These are phyloP conservation scores for Diadegma fenestrale DNA, from an alignment of 2,888 invertebrate species.

Conservation along the genomic window DNA sequence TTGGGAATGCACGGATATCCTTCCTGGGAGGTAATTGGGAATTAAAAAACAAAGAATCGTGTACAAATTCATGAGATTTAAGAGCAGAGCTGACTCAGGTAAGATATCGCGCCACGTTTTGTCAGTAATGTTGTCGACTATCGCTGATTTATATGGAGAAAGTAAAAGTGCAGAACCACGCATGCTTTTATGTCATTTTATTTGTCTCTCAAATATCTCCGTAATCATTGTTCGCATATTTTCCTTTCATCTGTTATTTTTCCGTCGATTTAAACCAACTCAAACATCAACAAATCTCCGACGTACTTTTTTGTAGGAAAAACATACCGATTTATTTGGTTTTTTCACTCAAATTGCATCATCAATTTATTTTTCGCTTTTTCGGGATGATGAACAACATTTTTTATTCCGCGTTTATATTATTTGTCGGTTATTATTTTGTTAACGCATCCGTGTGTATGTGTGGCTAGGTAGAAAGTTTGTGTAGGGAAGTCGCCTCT, in stretches of 20 bases:
- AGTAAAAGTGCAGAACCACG: conserved; percentile 53
- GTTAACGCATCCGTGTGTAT: conserved; percentile 85
- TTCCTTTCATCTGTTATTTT: conserved; percentile 8
- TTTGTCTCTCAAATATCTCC: not conserved
- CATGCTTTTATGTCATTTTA: conserved; percentile 52
- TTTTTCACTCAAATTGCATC: conserved; percentile 14
- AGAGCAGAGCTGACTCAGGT: conserved; percentile 64
- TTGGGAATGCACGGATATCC: conserved; percentile 42
- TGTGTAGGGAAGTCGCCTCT: conserved; percentile 85
- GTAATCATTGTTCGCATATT: conserved; percentile 45
- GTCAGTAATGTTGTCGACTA: conserved; percentile 52
- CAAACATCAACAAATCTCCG: conserved; percentile 25
- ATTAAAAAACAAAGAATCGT: conserved; percentile 18
- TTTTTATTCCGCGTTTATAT: conserved; percentile 54
- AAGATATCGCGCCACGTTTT: conserved; percentile 65
- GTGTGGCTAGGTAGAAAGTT: conserved; percentile 85
- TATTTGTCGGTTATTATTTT: conserved; percentile 74
- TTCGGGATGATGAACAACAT: not conserved
- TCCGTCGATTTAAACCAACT: conserved; percentile 31
- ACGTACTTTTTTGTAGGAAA: not conserved
- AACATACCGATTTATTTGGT: conserved; percentile 16
- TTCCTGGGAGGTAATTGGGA: conserved; percentile 22
- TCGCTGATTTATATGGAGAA: conserved; percentile 45
- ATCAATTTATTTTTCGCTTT: conserved; percentile 32
- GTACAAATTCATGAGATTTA: conserved; percentile 47